Percentiles rank a stretch among this genome's conserved stretches.
Evolutionary conservation across 37 sponge, comb jelly and placozoan genomes (phyloP).

Genomic region (Hexactinellida sp.): DNA sequence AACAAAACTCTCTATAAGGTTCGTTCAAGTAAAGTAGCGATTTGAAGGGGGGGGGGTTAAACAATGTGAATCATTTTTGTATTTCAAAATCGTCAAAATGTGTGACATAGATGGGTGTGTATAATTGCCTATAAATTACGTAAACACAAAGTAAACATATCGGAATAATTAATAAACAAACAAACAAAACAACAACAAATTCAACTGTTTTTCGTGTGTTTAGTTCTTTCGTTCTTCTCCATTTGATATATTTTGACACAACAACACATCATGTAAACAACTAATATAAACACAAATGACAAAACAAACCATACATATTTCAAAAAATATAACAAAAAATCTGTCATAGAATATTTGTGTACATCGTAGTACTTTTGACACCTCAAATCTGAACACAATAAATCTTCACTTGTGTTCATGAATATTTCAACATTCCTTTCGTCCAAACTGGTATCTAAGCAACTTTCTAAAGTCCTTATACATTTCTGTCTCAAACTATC

Average conservation of each 20-base stretch:
- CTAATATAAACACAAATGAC: background rate
- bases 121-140: no score
- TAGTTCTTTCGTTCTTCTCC: background rate
- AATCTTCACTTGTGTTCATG: background rate
- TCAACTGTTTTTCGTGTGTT: background rate
- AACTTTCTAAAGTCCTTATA: background rate
- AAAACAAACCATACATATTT: background rate
- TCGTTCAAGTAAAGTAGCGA: no score
- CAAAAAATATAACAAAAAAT: background rate
- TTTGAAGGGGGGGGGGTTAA: no score
- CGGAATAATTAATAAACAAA: background rate
- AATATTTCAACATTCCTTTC: background rate
- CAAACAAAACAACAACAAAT: background rate
- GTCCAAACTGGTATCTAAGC: conserved; percentile 8
- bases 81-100: no score
- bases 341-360: background rate
- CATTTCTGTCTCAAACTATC: background rate
- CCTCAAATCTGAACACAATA: background rate
- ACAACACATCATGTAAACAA: background rate
- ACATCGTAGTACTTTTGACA: background rate
- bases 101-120: no score
- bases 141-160: no score
- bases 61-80: no score
- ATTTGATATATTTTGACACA: background rate
- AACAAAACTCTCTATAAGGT: no score